Conservation (phyloP, 2,113 vertebrate genomes). For the Rhea pennata region DNA sequence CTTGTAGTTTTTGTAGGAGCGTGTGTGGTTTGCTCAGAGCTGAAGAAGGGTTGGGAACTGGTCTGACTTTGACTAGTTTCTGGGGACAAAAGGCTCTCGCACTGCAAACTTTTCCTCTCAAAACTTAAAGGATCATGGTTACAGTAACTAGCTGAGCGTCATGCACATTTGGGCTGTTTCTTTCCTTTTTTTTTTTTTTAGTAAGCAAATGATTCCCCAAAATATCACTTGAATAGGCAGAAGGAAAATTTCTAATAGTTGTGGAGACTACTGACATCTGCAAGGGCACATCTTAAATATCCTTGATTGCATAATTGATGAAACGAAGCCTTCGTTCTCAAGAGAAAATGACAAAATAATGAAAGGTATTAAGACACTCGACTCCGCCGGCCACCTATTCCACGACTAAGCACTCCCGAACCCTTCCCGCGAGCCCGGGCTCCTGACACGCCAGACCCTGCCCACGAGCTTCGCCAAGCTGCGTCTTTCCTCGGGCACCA, state of each 20-base stretch:
- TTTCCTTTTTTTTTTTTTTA: neutral
- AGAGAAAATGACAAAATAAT: slow-evolving; percentile 23
- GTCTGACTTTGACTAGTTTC: neutral
- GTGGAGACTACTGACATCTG: neutral
- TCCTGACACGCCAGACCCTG: slow-evolving; percentile 19
- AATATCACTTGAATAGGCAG: neutral
- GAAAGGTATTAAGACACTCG: neutral
- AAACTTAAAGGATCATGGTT: neutral
- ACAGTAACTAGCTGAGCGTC: neutral
- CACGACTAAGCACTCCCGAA: neutral
- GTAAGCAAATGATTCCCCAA: neutral
- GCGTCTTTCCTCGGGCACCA: neutral
- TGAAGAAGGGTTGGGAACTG: neutral
- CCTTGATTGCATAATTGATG: neutral
- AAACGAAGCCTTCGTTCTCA: slow-evolving; percentile 1
- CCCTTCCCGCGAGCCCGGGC: neutral
- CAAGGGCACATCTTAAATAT: neutral
- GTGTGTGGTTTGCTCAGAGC: neutral
- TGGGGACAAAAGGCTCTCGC: neutral
- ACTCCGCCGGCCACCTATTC: neutral
- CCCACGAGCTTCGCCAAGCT: neutral
- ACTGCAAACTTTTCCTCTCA: neutral
- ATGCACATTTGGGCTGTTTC: too few species aligned
- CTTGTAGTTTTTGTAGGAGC: neutral
- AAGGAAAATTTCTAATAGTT: neutral